These are phyloP conservation scores for Psilopsiagon aymara DNA, from an alignment of 2,113 vertebrate genomes.

Conservation along the genomic window DNA sequence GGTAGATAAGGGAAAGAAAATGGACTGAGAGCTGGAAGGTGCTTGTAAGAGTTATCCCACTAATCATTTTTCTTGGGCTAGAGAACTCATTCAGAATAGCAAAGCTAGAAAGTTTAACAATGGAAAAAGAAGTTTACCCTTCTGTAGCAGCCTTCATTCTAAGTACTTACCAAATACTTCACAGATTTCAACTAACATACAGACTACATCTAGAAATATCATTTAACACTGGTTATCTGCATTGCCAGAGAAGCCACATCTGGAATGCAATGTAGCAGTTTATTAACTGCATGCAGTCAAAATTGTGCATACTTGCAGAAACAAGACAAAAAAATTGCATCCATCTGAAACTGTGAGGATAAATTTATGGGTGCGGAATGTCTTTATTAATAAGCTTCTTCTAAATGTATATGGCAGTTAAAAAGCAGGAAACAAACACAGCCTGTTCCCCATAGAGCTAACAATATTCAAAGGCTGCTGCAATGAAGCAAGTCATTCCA, in stretches of 20 bases:
- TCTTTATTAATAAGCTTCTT: conserved; percentile 6
- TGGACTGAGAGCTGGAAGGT: background rate
- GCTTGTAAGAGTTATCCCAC: background rate
- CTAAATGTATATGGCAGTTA: background rate
- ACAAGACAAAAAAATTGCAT: background rate
- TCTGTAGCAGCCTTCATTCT: background rate
- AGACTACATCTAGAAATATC: background rate
- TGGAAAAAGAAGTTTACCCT: background rate
- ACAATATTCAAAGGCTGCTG: background rate
- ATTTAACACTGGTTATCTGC: background rate
- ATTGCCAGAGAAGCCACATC: background rate
- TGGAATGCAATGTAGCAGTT: background rate
- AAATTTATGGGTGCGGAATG: background rate
- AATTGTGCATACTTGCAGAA: background rate
- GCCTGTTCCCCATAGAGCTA: background rate
- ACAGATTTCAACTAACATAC: background rate
- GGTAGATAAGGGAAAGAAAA: background rate
- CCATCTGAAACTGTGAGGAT: background rate
- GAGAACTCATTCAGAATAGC: background rate
- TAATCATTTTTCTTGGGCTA: background rate
- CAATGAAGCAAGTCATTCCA: background rate
- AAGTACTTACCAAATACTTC: background rate
- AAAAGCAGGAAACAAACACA: background rate
- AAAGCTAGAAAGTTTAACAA: background rate
- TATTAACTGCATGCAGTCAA: background rate